Base-by-base conservation (phyloP, 2,888 invertebrate species). In the Sussaba pulchella region DNA sequence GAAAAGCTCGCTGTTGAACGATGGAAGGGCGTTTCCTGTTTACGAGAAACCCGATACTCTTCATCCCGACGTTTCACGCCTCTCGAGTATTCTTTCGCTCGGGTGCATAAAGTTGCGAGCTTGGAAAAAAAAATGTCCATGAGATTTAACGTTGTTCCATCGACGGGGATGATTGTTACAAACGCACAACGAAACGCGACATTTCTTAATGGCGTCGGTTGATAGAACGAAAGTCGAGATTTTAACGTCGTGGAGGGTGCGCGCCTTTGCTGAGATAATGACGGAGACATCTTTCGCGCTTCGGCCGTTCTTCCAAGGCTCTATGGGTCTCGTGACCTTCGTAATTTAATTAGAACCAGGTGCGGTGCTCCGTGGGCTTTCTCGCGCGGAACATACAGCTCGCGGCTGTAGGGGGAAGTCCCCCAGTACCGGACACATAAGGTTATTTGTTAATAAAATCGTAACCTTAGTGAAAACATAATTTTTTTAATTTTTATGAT, bases 1-100 rank as follows among this genome's bases (percentile, higher is more conserved):
- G 21, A 19, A 52, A 39, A 26, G 43, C 52, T 67, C 50, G n/a
- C 61, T 59, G 59, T 10, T n/a, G 61, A 43, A 67, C n/a, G 52
- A 31, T 39, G 43, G 67, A 54, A 21, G 61, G 21, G 67, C 36
- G 31, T 67, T 78, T 78, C 61, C 78, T 61, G 61, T 67, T 78
- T 78, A 67, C 67, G 31, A 50, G 59, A 31, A 45, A 50, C 5
- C 47, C 2, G 14, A 14, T 19, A 2, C 2, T 14, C 10, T 12
- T 1, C 52, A 66, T 64, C 12, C 31, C 66, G 21, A 14, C 31
- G 24, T 71, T 63, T 52, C 24, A 45, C 54, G 45, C 36, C 45
- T 72, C 3, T 36, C 10, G 39, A 9, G 31, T 36, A 57, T 57
- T 9, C 8, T 14, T 17, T 14, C 17, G 9, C 19, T 21, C 50